A percentile compares a stretch with the other conserved stretches of the same genome.
These are phyloP conservation scores for Scolopax bukidnonensis DNA, from an alignment of 2,797 vertebrate genomes.

Conservation along the genomic window DNA sequence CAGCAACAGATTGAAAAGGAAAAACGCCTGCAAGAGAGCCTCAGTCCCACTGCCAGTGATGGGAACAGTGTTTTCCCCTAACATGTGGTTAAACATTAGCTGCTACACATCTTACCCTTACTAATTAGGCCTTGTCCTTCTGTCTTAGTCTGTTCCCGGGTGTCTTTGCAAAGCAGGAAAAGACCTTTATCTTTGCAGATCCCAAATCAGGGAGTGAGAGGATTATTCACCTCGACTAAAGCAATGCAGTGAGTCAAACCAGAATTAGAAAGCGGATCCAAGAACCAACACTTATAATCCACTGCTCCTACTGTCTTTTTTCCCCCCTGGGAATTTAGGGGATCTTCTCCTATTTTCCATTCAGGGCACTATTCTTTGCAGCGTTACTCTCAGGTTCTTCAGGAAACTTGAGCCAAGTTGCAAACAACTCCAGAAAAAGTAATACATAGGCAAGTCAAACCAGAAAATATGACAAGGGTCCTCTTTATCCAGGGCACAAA, in stretches of 20 bases:
- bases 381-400: background rate
- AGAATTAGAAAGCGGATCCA: background rate
- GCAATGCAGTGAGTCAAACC: background rate
- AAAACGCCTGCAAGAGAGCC: background rate
- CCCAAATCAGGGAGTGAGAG: background rate
- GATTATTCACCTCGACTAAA: background rate
- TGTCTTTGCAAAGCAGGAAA: background rate
- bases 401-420: background rate
- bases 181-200: background rate
- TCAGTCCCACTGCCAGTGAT: background rate
- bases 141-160: background rate
- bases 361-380: background rate
- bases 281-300: background rate
- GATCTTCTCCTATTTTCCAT: background rate
- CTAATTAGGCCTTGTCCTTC: background rate
- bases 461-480: background rate
- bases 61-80: background rate
- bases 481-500: background rate
- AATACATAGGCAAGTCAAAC: background rate
- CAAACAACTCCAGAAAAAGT: background rate
- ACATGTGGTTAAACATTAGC: background rate
- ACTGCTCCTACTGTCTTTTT: background rate
- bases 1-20: background rate
- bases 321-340: background rate
- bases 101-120: background rate